Conservation (phyloP, 2,113 vertebrate genomes). For the Myotis yumanensis region DNA sequence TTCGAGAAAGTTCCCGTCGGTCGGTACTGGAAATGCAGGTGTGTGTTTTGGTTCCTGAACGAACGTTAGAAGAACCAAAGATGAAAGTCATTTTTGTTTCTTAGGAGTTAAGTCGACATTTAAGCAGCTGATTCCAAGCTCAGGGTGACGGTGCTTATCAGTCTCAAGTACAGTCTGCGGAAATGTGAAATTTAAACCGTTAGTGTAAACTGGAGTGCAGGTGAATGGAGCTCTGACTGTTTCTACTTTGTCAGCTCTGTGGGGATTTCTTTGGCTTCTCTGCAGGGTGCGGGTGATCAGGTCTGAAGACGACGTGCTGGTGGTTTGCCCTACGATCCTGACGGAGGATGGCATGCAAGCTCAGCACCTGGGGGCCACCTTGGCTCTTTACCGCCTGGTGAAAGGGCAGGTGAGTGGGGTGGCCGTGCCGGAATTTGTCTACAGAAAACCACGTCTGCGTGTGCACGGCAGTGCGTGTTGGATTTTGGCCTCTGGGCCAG, state of each 20-base stretch:
- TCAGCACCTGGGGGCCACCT: conserved; percentile 94
- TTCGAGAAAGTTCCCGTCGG: conserved; percentile 94
- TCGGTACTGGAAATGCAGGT: conserved; percentile 97
- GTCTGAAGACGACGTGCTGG: conserved; percentile 87
- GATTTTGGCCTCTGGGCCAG: background rate
- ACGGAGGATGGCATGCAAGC: conserved; percentile 99
- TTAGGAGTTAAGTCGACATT: background rate
- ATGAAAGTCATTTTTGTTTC: conserved; percentile 21
- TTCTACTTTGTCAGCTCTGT: background rate
- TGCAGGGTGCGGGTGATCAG: conserved; percentile 91
- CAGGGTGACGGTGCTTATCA: background rate
- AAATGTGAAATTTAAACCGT: background rate
- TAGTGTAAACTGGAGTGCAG: background rate
- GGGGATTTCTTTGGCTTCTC: conserved; percentile 34
- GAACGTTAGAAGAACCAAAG: conserved; percentile 22
- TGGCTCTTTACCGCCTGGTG: conserved; percentile 93
- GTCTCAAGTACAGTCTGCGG: background rate
- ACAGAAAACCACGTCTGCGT: background rate
- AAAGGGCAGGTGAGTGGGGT: conserved; percentile 93
- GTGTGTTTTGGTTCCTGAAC: conserved; percentile 24
- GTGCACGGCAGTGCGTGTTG: background rate
- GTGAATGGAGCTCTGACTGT: background rate
- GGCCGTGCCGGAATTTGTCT: background rate
- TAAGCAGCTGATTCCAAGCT: background rate
- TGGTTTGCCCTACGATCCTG: conserved; percentile 94